Base-by-base conservation (phyloP, 2,113 vertebrate species). In the Pelmatolapia mariae region DNA sequence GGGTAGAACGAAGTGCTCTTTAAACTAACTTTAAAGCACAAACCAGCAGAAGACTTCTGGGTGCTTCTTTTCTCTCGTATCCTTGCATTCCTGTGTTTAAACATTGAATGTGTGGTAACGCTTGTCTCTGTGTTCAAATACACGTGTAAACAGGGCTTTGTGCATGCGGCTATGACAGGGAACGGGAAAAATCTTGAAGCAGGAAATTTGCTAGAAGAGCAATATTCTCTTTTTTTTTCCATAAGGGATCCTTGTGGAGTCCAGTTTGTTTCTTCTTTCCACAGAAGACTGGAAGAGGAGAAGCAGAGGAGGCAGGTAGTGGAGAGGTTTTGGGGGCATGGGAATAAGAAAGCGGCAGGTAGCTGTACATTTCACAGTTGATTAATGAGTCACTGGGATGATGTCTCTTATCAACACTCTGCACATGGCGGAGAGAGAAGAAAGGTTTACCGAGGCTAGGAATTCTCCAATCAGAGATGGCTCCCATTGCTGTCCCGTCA, bases 321-420 rank as follows among this genome's bases (percentile, higher is more conserved):
- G 56, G 68, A 83, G 89, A 87, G 87, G 86, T 86, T 91, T 91
- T 86, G 82, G 91, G 93, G 94, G 87, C 84, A 89, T 45, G 85
- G 90, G 92, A 95, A 95, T 93, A 93, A 94, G 93, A 94, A 95
- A 94, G 93, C 84, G 92, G 93, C 94, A 95, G 95, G 95, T 95
- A 95, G 93, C 95, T 94, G 94, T 93, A 93, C 93, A 93, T 95
- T 95, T 95, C 95, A 94, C 95, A 95, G 91, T 94, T 96, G 95
- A 96, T 96, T 96, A 96, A 96, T 95, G 95, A 96, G 94, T 94
- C 95, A 94, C 94, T 95, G 94, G 94, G 92, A 95, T 95, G 95
- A 95, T 95, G 94, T 94, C 88, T 95, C 94, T 96, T 96, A 96
- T 96, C 95, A 95, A 95, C 94, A 90, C 89, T 89, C 89, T 90